Conservation (phyloP, 30 jellyfish, hydroid and myxozoan species). For the Cassiopea andromeda region DNA sequence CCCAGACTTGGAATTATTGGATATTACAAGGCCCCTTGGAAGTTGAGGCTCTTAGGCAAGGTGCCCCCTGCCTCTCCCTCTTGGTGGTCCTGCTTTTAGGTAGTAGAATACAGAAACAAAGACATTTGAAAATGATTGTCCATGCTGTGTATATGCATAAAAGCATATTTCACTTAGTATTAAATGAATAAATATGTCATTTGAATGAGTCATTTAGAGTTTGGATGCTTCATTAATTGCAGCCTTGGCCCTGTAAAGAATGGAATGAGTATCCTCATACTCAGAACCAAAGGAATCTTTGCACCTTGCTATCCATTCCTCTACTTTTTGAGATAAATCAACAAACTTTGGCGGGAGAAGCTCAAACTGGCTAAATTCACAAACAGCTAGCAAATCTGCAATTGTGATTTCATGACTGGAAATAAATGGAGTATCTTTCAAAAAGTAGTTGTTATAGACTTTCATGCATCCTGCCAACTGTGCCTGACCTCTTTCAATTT, state of each 20-base stretch:
- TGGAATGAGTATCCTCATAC: conserved; percentile 77
- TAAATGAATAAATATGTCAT: neutral
- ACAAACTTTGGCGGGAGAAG: conserved; percentile 48
- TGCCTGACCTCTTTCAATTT: conserved; percentile 32
- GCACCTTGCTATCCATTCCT: conserved; percentile 82
- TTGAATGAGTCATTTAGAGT: neutral
- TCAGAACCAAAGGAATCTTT: conserved; percentile 65
- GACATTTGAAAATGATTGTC: too few species aligned
- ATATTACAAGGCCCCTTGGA: too few species aligned
- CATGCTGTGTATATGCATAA: too few species aligned
- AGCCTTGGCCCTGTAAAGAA: conserved; percentile 28
- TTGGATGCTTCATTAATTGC: conserved; percentile 11
- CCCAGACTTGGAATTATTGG: too few species aligned
- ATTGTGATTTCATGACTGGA: conserved; percentile 82
- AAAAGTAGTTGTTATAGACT: conserved; percentile 69
- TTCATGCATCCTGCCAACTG: conserved; percentile 35
- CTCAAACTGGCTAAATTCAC: conserved; percentile 87
- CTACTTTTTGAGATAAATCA: conserved; percentile 48
- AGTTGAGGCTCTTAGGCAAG: too few species aligned
- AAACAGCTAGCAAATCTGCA: conserved; percentile 89
- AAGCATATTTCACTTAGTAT: too few species aligned
- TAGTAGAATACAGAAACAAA: too few species aligned
- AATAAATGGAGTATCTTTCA: conserved; percentile 68
- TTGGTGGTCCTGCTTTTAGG: too few species aligned
- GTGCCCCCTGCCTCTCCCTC: too few species aligned